phyloP scores from a whole-genome alignment of 2,113 vertebrate genomes.

The Hemiprocne comata region DNA sequence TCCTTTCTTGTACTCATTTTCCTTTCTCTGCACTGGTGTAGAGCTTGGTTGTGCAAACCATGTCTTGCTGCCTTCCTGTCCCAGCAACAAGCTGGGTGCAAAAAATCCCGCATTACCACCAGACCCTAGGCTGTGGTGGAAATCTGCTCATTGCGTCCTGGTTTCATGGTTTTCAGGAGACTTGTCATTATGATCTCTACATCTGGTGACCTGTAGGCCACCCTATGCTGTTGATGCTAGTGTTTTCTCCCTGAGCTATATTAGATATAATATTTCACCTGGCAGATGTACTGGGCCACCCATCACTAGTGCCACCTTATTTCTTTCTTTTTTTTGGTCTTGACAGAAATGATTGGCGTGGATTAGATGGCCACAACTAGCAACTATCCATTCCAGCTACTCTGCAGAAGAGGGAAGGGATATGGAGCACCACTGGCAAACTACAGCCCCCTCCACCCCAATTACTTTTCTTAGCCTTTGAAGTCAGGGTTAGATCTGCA shows the following conservation, averaged over 20 bases:
- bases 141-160: background rate
- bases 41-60: background rate
- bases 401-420: background rate
- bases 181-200: background rate
- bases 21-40: background rate
- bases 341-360: background rate
- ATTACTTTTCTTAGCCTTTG: background rate
- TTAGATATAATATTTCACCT: background rate
- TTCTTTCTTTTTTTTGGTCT: background rate
- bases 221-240: background rate
- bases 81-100: background rate
- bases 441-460: background rate
- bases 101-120: background rate
- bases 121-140: background rate
- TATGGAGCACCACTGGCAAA: background rate
- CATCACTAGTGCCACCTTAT: background rate
- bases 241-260: background rate
- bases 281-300: background rate
- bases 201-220: background rate
- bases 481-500: slow-evolving; percentile 14
- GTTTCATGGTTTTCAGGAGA: background rate
- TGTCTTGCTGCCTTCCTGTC: background rate
- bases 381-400: background rate
- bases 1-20: background rate
- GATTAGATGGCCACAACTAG: background rate